These are phyloP conservation scores for Physeter macrocephalus DNA, from an alignment of 2,113 vertebrate species.

Conservation along the genomic window DNA sequence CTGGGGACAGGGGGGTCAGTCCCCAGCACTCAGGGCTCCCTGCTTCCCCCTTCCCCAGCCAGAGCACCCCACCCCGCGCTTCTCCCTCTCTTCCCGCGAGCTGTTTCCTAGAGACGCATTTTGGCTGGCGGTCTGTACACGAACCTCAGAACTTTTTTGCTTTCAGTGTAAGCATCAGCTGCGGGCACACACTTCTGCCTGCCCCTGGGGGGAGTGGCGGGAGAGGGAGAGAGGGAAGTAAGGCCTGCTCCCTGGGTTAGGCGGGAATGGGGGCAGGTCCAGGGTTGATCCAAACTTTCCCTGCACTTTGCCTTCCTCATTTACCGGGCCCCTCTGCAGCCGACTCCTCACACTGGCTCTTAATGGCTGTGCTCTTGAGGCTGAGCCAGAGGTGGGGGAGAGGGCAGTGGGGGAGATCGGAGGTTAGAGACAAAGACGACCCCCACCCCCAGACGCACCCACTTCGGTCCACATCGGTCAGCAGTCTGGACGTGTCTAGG, in stretches of 20 bases:
- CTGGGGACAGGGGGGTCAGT: rapidly evolving
- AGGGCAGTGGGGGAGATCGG: neutral
- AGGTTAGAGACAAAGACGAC: neutral
- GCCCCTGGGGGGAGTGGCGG: neutral
- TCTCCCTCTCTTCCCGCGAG: neutral
- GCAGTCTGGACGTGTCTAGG: neutral
- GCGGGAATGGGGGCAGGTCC: neutral
- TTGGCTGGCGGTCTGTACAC: no score
- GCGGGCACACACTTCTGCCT: neutral
- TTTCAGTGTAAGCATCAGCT: neutral
- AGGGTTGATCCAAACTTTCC: neutral
- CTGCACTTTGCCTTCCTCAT: neutral
- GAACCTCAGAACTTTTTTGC: neutral
- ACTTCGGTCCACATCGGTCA: neutral
- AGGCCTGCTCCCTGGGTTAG: neutral
- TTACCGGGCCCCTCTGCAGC: neutral
- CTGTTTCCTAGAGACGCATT: neutral
- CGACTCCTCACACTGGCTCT: neutral
- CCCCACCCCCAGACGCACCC: neutral
- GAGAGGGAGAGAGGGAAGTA: neutral
- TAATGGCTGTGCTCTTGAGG: neutral
- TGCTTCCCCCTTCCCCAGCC: neutral
- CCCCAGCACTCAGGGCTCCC: neutral
- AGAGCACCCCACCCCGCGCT: no score
- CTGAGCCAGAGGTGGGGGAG: neutral